Percentiles rank a stretch among this genome's conserved stretches.
These are phyloP conservation scores for Phrynosoma blainvillii DNA, from an alignment of 2,113 vertebrate genomes.

Conservation along the genomic window DNA sequence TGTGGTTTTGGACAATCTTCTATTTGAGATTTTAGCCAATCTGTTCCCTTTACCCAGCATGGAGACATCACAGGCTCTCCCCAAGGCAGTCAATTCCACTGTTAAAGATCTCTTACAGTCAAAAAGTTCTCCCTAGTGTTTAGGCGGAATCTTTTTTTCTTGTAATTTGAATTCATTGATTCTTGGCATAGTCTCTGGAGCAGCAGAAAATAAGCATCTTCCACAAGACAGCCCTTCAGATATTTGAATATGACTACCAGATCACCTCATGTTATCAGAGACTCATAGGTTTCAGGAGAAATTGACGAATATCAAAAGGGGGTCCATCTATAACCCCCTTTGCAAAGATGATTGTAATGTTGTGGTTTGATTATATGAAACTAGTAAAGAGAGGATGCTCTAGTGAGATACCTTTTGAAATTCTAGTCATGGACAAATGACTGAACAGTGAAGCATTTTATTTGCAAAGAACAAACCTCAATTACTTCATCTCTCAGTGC, in stretches of 20 bases:
- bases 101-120: background rate
- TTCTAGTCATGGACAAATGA: constrained; percentile 49
- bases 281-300: background rate
- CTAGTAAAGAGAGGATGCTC: constrained; percentile 39
- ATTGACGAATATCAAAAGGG: background rate
- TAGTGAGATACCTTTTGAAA: constrained; percentile 17
- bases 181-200: background rate
- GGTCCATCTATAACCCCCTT: background rate
- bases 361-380: constrained; percentile 28
- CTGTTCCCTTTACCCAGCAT: too few relatives aligned
- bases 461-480: constrained; percentile 56
- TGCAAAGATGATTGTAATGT: background rate
- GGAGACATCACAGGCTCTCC: too few relatives aligned
- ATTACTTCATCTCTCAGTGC: constrained; percentile 33
- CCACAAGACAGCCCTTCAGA: background rate
- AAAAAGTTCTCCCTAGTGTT: background rate
- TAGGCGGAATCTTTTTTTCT: background rate
- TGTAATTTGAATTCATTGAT: background rate
- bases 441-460: constrained; percentile 40
- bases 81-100: background rate
- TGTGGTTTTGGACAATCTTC: too few relatives aligned
- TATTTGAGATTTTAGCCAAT: too few relatives aligned
- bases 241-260: background rate
- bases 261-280: background rate
- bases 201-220: background rate